Evolutionary conservation across 2,113 vertebrate species (phyloP), one percentile per base, ranked within the genome.

Genomic region (Myrmecophaga tridactyla): DNA sequence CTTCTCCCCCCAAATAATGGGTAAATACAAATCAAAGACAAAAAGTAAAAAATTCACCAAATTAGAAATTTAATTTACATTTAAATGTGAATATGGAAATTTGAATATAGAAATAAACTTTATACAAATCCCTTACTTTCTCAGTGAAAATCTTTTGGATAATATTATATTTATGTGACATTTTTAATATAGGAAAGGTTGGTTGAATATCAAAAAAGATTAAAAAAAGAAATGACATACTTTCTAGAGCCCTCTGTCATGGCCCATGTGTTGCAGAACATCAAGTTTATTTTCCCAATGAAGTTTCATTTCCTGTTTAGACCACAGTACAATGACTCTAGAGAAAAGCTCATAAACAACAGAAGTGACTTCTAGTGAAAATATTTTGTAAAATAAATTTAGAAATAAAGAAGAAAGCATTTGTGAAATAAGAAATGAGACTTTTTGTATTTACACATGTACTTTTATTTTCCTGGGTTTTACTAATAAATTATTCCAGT

Each of bases 251-350:
- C 90, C 72, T 94, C 39, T 97, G 86, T 96, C 84, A 96, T 95
- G 69, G 20, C 85, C 95, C 97, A 70, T 78, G 90, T 96, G 69
- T 96, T 97, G 62, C 0, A 94, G 92, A 97, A 97, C 75, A 96
- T 96, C 91, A 87, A 77, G 72, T 88, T 97, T 97, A 39, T 96
- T 98, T 97, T 97, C 96, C 97, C 95, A 98, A 97, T 92, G 93
- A 91, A 96, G 94, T 89, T 94, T 90, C 92, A 96, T 97, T 90
- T 96, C 7, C 81, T 78, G 17, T 90, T 77, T 96, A 98, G 94
- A 97, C 91, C 92, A 95, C 53, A 96, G 85, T 84, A 90, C 75
- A 89, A 51, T 96, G 83, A 97, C 76, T 92, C 83, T 84, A 92
- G 75, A 95, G 95, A 81, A 94, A 93, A 97, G 86, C 85, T 82